phyloP scores from a whole-genome alignment of 1,140 invertebrate species.

The Drosophila erecta region DNA sequence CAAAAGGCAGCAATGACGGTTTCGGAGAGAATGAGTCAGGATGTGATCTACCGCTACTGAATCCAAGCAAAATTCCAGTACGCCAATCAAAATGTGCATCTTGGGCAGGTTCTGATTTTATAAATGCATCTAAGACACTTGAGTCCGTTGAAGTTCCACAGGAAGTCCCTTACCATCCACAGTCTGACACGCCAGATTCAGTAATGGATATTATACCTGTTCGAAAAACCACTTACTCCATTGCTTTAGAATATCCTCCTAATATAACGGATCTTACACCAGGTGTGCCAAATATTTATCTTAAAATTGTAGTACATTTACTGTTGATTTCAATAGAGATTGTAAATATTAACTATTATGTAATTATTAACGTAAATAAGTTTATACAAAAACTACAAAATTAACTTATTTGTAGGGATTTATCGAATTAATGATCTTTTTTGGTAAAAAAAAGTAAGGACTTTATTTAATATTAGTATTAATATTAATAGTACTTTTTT shows the following conservation, averaged over 20 bases:
- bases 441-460: too few species aligned
- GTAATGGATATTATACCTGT: conserved; percentile 23
- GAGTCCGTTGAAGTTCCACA: conserved; percentile 2
- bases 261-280: conserved; percentile 84
- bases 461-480: too few species aligned
- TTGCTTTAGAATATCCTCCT: conserved; percentile 62
- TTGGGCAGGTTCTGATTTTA: conserved; percentile 85
- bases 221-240: conserved; percentile 26
- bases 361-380: too few species aligned
- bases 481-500: too few species aligned
- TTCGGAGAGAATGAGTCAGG: conserved; percentile 35
- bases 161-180: conserved; percentile 25
- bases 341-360: too few species aligned
- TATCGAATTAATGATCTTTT: too few species aligned
- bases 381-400: too few species aligned
- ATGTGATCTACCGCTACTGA: conserved; percentile 21
- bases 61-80: conserved; percentile 79
- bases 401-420: too few species aligned
- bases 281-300: conserved; percentile 68
- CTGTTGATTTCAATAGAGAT: too few species aligned
- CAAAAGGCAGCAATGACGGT: neutral
- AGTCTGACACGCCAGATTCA: conserved; percentile 8
- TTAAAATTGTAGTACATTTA: too few species aligned
- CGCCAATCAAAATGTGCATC: conserved; percentile 86
- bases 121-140: conserved; percentile 9